Evolutionary conservation across 1,140 invertebrate genomes (phyloP), one percentile per base, ranked within the genome.

Genomic region (Lucilia cuprina): DNA sequence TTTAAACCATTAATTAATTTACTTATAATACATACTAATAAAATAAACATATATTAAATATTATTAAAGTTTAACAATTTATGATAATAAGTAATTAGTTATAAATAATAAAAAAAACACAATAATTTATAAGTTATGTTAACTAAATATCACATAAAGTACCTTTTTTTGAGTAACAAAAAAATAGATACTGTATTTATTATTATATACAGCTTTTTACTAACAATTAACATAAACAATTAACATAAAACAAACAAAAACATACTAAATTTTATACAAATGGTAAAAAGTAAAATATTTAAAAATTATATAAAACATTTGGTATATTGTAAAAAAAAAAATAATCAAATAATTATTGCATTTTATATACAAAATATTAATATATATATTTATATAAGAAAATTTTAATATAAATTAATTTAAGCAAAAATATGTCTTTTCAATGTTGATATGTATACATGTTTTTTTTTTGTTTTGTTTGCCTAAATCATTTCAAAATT

Each of bases 131-230:
- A 70, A 80, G 47, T 80, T 80, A 80, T 80, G 77, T 80, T 80
- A 80, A 80, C 77, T 80, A 80, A 80, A 49, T 80, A 80, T 47
- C 77, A 80, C 77, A 80, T 80, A 80, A 80, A 80, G 77, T 80
- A 80, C 77, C 77, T 80, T 80, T 80, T 78, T 49, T 21, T 50
- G 77, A 80, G 47, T 47, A 49, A 50, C 41, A 80, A 49, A 47
- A 80, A 80, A 47, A 80, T 19, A 50, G 77, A 70, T 55, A 55
- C 50, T 55, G 50, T 55, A 55, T 17, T 17, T 17, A 55, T n/a
- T 10, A 55, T 55, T 17, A 55, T 55, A 41, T 60, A 60, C 55
- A 60, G 65, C 65, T 70, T 70, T 70, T 70, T 70, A 70, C 65
- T 10, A 21, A 70, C 14, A 70, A 70, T 10, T 19, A 70, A 70